Percentiles rank a stretch among this genome's conserved stretches.
phyloP scores from a whole-genome alignment of 2,113 vertebrate species.

The Phyllostomus hastatus region DNA sequence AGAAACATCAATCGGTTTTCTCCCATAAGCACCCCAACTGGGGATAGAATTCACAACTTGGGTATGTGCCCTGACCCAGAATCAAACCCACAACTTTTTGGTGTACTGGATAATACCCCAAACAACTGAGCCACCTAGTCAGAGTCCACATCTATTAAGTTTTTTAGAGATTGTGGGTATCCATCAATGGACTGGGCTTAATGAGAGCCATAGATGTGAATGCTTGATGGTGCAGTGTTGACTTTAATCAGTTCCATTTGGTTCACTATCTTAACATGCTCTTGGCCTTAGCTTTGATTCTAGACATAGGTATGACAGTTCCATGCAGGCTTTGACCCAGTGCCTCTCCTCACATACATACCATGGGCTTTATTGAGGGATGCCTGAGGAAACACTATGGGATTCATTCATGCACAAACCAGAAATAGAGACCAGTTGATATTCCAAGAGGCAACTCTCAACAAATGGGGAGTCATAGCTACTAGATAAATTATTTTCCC shows the following conservation, averaged over 20 bases:
- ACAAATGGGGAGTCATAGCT: neutral
- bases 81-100: too few relatives aligned
- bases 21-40: too few relatives aligned
- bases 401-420: neutral
- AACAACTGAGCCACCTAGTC: too few relatives aligned
- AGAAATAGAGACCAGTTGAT: neutral
- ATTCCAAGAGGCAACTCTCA: neutral
- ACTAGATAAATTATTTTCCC: neutral
- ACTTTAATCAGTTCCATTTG: neutral
- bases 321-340: neutral
- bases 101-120: too few relatives aligned
- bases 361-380: neutral
- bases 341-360: neutral
- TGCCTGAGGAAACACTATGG: neutral
- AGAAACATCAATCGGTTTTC: too few relatives aligned
- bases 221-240: neutral
- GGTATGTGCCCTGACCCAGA: too few relatives aligned
- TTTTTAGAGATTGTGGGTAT: neutral
- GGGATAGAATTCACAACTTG: too few relatives aligned
- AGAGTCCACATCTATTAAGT: neutral
- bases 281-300: neutral
- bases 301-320: neutral
- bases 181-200: neutral
- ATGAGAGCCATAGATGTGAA: neutral
- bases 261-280: neutral